A percentile compares a stretch with the other conserved stretches of the same genome.
Evolutionary conservation across 2,888 invertebrate genomes (phyloP).

Genomic region (Nymphalis polychloros): DNA sequence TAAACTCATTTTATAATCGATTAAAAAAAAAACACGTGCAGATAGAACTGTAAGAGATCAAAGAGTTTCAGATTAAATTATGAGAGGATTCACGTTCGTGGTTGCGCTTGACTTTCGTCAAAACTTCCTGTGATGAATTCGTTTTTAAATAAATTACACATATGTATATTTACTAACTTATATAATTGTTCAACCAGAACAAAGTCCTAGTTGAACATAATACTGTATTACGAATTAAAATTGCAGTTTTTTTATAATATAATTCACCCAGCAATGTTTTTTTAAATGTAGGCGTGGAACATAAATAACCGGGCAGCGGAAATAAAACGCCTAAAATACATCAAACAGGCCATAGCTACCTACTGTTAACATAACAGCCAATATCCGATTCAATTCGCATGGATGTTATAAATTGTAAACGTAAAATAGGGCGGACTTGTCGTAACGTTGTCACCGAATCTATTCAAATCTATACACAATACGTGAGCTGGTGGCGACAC

Average conservation of each 20-base stretch:
- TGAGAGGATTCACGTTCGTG: no score
- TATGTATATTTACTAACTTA: no score
- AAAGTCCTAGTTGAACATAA: no score
- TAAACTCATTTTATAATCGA: no score
- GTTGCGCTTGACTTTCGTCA: no score
- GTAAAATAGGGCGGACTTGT: conserved; percentile 46
- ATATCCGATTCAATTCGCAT: conserved; percentile 40
- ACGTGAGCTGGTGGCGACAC: conserved; percentile 50
- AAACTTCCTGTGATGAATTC: no score
- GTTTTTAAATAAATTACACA: no score
- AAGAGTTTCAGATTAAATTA: no score
- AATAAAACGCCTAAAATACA: conserved; percentile 31
- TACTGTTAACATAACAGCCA: conserved; percentile 36
- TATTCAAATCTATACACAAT: conserved; percentile 38
- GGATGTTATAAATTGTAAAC: conserved; percentile 42
- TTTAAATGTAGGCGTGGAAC: conserved; percentile 2
- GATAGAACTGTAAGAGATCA: no score
- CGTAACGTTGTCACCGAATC: conserved; percentile 39
- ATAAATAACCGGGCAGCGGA: conserved; percentile 18
- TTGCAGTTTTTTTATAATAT: not conserved
- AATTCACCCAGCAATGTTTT: conserved; percentile 5
- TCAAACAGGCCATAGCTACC: conserved; percentile 32
- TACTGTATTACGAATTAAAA: no score
- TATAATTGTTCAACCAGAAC: no score
- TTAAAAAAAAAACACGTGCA: no score